Conservation (phyloP, 2,797 vertebrate species). For the Megaceryle alcyon region DNA sequence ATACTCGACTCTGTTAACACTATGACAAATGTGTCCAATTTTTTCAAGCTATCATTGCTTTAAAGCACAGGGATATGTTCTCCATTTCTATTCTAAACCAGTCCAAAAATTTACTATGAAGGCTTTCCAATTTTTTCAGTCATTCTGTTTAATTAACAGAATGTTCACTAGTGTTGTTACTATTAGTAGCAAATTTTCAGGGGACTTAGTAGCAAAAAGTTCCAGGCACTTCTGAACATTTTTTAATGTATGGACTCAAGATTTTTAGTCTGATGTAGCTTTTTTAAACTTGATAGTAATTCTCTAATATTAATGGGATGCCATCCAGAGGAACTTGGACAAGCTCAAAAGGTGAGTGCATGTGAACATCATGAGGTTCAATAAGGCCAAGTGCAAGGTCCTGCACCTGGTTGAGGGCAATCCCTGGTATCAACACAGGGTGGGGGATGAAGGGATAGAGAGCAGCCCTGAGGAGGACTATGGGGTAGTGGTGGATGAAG, state of each 20-base stretch:
- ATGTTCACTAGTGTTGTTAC: neutral
- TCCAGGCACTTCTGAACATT: neutral
- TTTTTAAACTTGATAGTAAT: neutral
- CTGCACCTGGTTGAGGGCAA: too few species aligned
- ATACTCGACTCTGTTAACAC: neutral
- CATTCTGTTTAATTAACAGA: neutral
- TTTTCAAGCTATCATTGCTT: neutral
- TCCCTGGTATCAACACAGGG: too few species aligned
- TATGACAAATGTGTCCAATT: accelerated
- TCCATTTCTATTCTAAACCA: neutral
- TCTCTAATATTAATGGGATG: neutral
- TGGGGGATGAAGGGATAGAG: too few species aligned
- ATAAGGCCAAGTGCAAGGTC: too few species aligned
- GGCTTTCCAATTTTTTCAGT: neutral
- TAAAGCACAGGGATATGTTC: accelerated
- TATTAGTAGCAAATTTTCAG: neutral
- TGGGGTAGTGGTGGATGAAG: too few species aligned
- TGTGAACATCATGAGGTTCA: neutral
- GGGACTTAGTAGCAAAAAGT: neutral
- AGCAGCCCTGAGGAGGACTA: too few species aligned
- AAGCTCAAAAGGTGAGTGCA: neutral
- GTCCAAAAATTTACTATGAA: neutral
- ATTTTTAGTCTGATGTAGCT: neutral
- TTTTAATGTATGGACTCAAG: neutral
- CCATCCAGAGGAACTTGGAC: neutral